Conservation (phyloP, 2,113 vertebrate genomes). For the Climacteris rufus region DNA sequence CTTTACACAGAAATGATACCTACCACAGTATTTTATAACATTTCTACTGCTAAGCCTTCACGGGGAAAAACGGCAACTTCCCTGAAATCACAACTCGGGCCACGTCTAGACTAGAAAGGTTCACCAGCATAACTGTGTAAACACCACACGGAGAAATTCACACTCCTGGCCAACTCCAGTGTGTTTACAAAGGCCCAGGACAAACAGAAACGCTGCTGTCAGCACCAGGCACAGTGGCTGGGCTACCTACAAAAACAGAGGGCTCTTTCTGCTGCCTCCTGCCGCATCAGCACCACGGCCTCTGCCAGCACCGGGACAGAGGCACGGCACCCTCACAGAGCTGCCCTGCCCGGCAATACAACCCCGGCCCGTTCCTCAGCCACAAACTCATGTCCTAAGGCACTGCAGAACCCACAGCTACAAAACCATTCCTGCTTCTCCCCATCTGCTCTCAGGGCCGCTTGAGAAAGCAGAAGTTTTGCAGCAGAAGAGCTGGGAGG, state of each 20-base stretch:
- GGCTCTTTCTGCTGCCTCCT: neutral
- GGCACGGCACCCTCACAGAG: neutral
- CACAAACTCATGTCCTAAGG: neutral
- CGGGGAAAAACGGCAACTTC: neutral
- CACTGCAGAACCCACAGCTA: neutral
- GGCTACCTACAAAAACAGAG: neutral
- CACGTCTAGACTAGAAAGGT: neutral
- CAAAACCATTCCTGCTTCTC: neutral
- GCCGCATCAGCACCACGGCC: neutral
- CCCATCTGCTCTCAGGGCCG: neutral
- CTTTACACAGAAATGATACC: neutral
- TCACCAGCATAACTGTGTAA: neutral
- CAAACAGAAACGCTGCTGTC: neutral
- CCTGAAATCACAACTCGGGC: neutral
- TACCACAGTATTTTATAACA: neutral
- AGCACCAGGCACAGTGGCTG: neutral
- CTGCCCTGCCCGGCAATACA: neutral
- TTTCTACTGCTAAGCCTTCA: neutral
- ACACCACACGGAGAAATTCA: neutral
- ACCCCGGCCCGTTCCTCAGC: neutral
- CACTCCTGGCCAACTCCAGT: neutral
- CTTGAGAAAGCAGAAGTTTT: neutral
- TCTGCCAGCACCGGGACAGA: neutral
- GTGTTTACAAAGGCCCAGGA: neutral
- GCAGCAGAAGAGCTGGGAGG: neutral